Evolutionary conservation across 2,113 vertebrate species (phyloP), one percentile per base, ranked within the genome.

Genomic region (Sceloporus undulatus): DNA sequence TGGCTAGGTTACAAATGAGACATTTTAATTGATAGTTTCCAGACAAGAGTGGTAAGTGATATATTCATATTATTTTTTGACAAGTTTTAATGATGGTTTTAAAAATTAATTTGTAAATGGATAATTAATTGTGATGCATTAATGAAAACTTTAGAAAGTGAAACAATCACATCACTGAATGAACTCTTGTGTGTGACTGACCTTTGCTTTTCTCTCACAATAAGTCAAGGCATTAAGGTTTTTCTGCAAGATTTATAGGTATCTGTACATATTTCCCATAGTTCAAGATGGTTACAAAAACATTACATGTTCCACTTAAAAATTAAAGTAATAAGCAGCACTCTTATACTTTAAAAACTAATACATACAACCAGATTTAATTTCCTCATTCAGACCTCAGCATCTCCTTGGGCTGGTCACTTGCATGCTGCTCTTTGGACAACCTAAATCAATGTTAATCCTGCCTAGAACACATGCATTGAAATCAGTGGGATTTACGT

Each of bases 1-100:
- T 81, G 14, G 25, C 40, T 89, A 56, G 78, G 75, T 85, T 92
- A 29, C 25, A 91, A 90, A 85, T 89, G 80, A 59, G 90, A 88
- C 78, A 84, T 91, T 92, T 9, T 74, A 90, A 91, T 91, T 83
- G 9, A 19, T 27, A 71, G 14, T 82, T 91, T 87, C 29, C 0
- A 7, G 90, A 86, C 75, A 54, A 90, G 78, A 70, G 11, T 90
- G 82, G 23, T 78, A 2, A 1, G 42, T 90, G 59, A 90, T 89
- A 54, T 38, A 13, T 40, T 87, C 14, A 2, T 48, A 65, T 81
- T 76, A 70, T 68, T 86, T 14, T 62, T 82, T 59, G 78, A 6
- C 71, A 70, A 76, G 1, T 38, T 90, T 79, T 59, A 83, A 21
- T 73, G 0, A 85, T 59, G 48, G 11, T 34, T 78, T 86, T 77